phyloP scores from a whole-genome alignment of 2,113 vertebrate genomes.

The Macroglossus sobrinus region DNA sequence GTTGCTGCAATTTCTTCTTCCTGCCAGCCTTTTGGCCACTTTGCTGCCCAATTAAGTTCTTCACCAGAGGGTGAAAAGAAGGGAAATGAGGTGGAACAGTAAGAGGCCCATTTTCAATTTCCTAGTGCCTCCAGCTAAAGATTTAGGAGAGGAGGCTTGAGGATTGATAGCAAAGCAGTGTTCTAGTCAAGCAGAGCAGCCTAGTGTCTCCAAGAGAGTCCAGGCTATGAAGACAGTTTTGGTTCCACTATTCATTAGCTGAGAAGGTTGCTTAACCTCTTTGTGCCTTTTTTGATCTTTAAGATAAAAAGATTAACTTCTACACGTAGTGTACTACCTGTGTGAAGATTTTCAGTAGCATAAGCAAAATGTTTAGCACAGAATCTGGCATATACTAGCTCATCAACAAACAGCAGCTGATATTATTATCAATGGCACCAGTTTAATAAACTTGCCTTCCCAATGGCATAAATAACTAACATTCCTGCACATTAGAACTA shows the following conservation, averaged over 20 bases:
- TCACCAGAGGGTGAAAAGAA: slow-evolving; percentile 64
- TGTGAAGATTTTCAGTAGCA: background rate
- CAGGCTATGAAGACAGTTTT: background rate
- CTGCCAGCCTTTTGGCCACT: slow-evolving; percentile 56
- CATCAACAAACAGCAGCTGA: background rate
- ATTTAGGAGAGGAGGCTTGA: background rate
- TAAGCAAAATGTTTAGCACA: background rate
- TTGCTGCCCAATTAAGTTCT: slow-evolving; percentile 66
- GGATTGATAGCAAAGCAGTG: slow-evolving; percentile 19
- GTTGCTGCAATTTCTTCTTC: slow-evolving; percentile 47
- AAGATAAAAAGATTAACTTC: background rate
- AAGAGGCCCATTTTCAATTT: slow-evolving; percentile 57
- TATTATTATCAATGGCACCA: background rate
- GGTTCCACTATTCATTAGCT: background rate
- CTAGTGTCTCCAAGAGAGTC: background rate
- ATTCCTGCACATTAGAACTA: background rate
- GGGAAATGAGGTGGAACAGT: slow-evolving; percentile 59
- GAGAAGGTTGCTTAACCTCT: background rate
- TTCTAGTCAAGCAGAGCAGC: background rate
- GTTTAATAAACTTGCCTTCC: background rate
- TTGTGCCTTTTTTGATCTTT: background rate
- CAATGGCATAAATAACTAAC: background rate
- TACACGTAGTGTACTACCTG: background rate
- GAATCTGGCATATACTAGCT: background rate
- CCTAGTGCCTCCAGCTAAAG: slow-evolving; percentile 53